Percentiles rank a stretch among this genome's conserved stretches.
Evolutionary conservation across 2,113 vertebrate genomes (phyloP).

Genomic region (Pterocles gutturalis): DNA sequence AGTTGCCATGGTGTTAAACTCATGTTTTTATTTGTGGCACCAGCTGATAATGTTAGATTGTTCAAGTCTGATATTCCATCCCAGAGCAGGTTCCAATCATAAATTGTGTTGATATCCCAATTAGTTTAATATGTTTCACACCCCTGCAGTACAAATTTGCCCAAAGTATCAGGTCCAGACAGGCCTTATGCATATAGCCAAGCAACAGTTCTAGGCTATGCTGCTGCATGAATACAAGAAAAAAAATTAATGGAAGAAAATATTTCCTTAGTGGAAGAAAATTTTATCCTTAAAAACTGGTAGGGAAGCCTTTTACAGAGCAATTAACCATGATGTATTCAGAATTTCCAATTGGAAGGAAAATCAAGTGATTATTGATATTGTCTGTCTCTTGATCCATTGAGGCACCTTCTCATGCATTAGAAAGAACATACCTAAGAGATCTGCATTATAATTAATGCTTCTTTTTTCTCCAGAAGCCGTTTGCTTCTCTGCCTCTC

Average conservation of each 20-base stretch:
- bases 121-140: not conserved
- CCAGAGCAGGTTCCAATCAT: rapidly evolving
- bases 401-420: not conserved
- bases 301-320: not conserved
- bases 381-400: not conserved
- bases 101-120: not conserved
- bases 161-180: not conserved
- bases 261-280: not conserved
- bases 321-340: not conserved
- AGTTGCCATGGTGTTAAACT: not conserved
- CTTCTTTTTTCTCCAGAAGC: not conserved
- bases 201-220: not conserved
- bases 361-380: not conserved
- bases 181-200: not conserved
- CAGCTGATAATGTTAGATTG: not conserved
- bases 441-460: not conserved
- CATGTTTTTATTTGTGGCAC: not conserved
- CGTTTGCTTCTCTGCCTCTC: not conserved
- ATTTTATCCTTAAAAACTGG: not conserved
- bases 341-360: not conserved
- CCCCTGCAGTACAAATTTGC: not conserved
- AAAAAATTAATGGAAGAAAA: not conserved
- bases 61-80: not conserved
- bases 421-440: not conserved
- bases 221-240: not conserved